Conservation (phyloP, 2,888 invertebrate genomes). For the Watsonalla binaria region DNA sequence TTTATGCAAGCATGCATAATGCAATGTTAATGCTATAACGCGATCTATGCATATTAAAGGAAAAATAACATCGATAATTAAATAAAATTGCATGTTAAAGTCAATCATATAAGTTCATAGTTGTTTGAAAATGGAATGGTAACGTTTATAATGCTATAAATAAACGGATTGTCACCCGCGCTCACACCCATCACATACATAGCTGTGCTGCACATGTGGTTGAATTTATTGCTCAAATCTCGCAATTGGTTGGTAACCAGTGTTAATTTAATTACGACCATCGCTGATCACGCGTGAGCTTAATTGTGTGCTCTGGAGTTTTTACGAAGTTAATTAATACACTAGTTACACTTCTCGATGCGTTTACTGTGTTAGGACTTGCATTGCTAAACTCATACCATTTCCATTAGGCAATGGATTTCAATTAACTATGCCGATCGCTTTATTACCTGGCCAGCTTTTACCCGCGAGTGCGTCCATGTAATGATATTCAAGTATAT, state of each 20-base stretch:
- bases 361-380: conserved; percentile 21
- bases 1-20: background rate
- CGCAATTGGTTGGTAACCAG: conserved; percentile 63
- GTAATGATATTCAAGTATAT: too few species aligned
- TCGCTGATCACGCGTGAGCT: conserved; percentile 33
- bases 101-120: background rate
- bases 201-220: conserved; percentile 39
- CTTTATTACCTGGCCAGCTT: too few species aligned
- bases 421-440: too few species aligned
- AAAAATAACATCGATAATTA: conserved; percentile 4
- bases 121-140: background rate
- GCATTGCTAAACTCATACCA: conserved; percentile 8
- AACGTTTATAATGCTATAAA: conserved; percentile 18
- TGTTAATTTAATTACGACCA: conserved; percentile 64
- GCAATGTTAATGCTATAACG: background rate
- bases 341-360: conserved; percentile 25
- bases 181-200: conserved; percentile 19
- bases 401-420: background rate
- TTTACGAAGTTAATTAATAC: conserved; percentile 32
- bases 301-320: conserved; percentile 24
- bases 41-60: conserved; percentile 6
- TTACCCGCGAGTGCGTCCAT: too few species aligned
- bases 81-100: background rate
- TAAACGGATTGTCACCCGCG: conserved; percentile 30
- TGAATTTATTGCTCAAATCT: conserved; percentile 64